Conservation (phyloP, 2,797 vertebrate species). For the Chiloscyllium punctatum region DNA sequence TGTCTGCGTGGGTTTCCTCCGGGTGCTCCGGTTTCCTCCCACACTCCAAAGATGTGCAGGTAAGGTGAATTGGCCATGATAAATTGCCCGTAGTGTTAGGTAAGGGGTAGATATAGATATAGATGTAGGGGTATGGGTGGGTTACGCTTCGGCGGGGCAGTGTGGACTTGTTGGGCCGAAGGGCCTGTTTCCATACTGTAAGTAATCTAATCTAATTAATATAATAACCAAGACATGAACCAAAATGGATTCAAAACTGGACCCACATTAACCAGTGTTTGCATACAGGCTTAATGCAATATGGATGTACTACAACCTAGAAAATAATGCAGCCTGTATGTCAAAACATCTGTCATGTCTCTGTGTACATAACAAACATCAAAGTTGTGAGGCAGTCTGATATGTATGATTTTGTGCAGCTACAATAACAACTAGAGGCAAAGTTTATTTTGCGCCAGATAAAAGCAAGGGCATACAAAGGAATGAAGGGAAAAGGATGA, state of each 20-base stretch:
- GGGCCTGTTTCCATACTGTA: no score
- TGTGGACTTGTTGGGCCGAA: no score
- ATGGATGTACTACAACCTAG: neutral
- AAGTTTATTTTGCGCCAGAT: neutral
- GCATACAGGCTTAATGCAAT: neutral
- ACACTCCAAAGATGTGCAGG: no score
- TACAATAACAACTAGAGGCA: neutral
- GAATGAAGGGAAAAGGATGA: neutral
- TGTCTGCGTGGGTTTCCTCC: no score
- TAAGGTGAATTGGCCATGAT: no score
- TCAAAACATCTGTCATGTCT: neutral
- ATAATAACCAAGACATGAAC: neutral
- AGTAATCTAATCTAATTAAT: no score
- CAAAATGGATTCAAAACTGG: neutral
- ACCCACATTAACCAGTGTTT: neutral
- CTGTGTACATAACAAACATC: neutral
- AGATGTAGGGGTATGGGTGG: no score
- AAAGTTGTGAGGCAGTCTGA: neutral
- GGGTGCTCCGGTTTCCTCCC: no score
- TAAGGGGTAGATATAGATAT: no score
- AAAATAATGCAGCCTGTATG: neutral
- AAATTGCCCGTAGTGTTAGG: no score
- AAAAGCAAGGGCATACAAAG: no score
- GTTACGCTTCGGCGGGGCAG: no score
- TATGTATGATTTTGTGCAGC: neutral